Percentiles rank a stretch among this genome's conserved stretches.
These are phyloP conservation scores for Macrophya annulata DNA, from an alignment of 2,888 invertebrate genomes.

Conservation along the genomic window DNA sequence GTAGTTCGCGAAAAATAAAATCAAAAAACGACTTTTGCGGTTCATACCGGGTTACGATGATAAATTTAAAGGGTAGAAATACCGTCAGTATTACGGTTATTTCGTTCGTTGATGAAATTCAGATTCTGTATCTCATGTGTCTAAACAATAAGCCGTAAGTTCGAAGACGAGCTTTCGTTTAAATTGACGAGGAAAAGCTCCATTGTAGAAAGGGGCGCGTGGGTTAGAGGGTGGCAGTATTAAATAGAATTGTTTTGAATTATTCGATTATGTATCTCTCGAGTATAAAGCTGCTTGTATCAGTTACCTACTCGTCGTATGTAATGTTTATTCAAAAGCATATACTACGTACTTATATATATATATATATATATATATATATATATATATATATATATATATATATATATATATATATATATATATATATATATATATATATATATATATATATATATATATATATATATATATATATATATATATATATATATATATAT, in stretches of 20 bases:
- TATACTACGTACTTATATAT: no score
- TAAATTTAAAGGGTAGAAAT: not conserved
- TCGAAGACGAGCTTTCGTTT: not conserved
- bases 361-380: no score
- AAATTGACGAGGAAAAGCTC: constrained; percentile 14
- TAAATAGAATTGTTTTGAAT: constrained; percentile 8
- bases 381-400: no score
- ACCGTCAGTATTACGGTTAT: not conserved
- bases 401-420: no score
- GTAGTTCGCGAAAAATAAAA: not conserved
- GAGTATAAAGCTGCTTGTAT: not conserved
- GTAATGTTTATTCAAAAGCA: no score
- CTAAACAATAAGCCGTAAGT: constrained; percentile 3
- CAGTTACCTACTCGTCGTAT: not conserved
- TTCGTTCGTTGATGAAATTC: constrained; percentile 23
- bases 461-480: no score
- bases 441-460: no score
- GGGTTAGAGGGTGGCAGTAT: not conserved
- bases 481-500: no score
- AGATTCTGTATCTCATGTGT: constrained; percentile 40
- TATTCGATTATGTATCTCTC: constrained; percentile 29
- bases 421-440: no score
- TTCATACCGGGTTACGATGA: not conserved
- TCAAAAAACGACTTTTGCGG: not conserved
- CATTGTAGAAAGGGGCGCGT: not conserved